These are phyloP conservation scores for Chloroceryle aenea DNA, from an alignment of 2,113 vertebrate genomes.

Conservation along the genomic window DNA sequence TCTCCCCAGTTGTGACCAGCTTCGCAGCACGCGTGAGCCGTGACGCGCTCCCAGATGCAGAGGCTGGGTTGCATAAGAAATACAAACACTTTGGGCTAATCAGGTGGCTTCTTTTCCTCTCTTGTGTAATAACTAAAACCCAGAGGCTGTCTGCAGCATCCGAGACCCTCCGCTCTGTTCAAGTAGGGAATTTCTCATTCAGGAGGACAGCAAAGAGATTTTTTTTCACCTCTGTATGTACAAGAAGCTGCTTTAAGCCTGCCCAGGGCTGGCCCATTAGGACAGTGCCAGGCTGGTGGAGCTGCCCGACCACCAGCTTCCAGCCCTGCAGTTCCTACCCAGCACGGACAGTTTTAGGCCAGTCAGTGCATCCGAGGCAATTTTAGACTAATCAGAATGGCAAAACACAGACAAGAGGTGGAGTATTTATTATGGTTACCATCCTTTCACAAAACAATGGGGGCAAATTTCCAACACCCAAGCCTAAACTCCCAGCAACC, in stretches of 20 bases:
- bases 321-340: neutral
- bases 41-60: fast-evolving
- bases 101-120: neutral
- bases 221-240: neutral
- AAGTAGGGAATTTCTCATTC: neutral
- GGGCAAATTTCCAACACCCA: neutral
- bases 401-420: neutral
- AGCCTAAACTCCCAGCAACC: neutral
- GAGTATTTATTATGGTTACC: neutral
- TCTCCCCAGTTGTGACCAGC: neutral
- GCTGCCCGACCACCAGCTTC: neutral
- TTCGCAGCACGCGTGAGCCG: fast-evolving
- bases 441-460: neutral
- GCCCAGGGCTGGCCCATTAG: neutral
- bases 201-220: neutral
- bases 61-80: neutral
- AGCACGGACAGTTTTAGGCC: neutral
- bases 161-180: neutral
- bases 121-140: neutral
- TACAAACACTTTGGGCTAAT: neutral
- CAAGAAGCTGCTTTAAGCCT: neutral
- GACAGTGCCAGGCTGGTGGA: neutral
- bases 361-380: neutral
- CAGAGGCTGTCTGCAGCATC: neutral
- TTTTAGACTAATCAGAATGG: neutral